Evolutionary conservation across 2,888 invertebrate species (phyloP), one percentile per base, ranked within the genome.

Genomic region (Drosophila bunnanda): DNA sequence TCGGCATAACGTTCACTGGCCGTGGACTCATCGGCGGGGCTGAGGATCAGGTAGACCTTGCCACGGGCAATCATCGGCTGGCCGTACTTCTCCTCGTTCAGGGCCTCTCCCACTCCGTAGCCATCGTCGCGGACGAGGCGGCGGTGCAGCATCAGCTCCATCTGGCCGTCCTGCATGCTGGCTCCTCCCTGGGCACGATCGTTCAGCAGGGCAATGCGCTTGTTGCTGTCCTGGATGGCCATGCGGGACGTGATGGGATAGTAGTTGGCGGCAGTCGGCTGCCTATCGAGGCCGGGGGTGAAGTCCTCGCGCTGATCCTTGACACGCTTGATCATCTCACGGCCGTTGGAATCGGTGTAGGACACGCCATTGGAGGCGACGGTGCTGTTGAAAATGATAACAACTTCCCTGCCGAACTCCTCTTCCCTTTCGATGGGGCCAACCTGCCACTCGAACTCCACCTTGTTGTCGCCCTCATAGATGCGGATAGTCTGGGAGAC

Each of bases 341-440:
- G 93, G 0, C 98, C 98, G 90, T 98, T 99, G 0, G 98, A 96
- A 91, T 99, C 99, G 0, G 99, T 99, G 90, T 95, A 98, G 91
- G 98, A 99, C 0, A 93, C 93, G 0, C 94, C 94, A 3, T 94
- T 93, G 0, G 95, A 95, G 0, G 94, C 86, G 0, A 97, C 90
- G 43, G 94, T 91, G 0, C 96, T 95, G 17, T 93, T 93, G 87
- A 96, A 98, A 71, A 94, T 94, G 0, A 95, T 94, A 0, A 98
- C 93, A 0, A 97, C 94, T 91, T 99, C 98, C 91, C 96, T 97
- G 0, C 98, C 98, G 9, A 94, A 79, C 20, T 92, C 93, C 92
- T 93, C 95, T 93, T 92, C 90, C 0, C 95, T 90, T 0, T 96
- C 94, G 69, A 97, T 96, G 0, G 97, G 96, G 0, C 97, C 97